Percentiles rank a stretch among this genome's conserved stretches.
These are phyloP conservation scores for Sebastiscus tertius DNA, from an alignment of 2,797 vertebrate genomes.

Conservation along the genomic window DNA sequence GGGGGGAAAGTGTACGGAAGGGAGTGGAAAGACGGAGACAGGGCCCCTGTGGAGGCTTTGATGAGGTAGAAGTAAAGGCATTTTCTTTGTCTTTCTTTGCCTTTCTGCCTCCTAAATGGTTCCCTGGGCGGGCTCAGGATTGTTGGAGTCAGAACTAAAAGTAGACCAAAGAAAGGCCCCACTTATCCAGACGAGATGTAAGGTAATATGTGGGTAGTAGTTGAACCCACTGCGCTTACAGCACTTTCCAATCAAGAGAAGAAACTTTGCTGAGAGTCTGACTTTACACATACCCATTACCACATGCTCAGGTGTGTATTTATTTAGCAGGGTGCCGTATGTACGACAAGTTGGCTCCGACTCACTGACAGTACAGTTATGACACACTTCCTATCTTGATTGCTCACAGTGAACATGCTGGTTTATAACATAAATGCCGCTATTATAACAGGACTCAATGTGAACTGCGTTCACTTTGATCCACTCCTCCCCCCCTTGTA, in stretches of 20 bases:
- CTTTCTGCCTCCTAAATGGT: constrained; percentile 58
- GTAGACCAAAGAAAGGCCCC: constrained; percentile 36
- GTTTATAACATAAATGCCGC: constrained; percentile 10
- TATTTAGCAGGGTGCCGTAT: constrained; percentile 5
- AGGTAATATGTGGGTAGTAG: constrained; percentile 28
- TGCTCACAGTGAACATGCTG: constrained; percentile 30
- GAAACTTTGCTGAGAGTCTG: constrained; percentile 28
- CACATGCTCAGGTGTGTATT: constrained; percentile 9
- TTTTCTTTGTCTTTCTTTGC: constrained; percentile 50
- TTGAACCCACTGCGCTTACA: not conserved
- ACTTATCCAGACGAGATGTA: constrained; percentile 51
- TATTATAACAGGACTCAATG: constrained; percentile 10
- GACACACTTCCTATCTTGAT: constrained; percentile 37
- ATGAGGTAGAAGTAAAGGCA: constrained; percentile 32
- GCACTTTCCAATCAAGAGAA: constrained; percentile 57
- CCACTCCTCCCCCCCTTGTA: not conserved
- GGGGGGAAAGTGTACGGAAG: not conserved
- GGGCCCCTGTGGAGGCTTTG: constrained; percentile 41
- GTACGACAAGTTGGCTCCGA: not conserved
- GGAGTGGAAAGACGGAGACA: constrained; percentile 23
- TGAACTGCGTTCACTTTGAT: constrained; percentile 38
- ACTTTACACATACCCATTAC: not conserved
- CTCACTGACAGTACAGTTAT: not conserved
- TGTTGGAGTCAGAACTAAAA: constrained; percentile 43
- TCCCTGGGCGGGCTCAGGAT: constrained; percentile 50